A percentile compares a stretch with the other conserved stretches of the same genome.
phyloP scores from a whole-genome alignment of 2,888 invertebrate species.

The Dioctria rufipes region DNA sequence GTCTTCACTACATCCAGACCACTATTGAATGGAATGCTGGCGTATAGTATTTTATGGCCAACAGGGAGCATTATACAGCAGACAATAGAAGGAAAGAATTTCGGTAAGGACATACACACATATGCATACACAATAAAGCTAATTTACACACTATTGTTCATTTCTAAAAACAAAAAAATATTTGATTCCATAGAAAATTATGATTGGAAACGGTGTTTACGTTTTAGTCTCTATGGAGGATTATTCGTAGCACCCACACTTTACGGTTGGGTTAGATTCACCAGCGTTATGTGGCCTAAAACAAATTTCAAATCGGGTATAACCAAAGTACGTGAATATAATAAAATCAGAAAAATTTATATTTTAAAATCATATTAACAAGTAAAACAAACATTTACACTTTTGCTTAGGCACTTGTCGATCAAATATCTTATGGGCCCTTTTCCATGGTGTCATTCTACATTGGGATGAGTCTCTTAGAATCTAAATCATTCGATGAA shows the following conservation, averaged over 20 bases:
- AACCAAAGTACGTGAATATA: constrained; percentile 74
- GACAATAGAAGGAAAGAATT: constrained; percentile 76
- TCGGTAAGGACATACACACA: constrained; percentile 71
- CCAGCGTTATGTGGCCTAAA: constrained; percentile 83
- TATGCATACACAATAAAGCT: no score
- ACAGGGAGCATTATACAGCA: constrained; percentile 81
- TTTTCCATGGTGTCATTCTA: constrained; percentile 83
- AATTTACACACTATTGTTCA: no score
- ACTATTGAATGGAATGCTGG: constrained; percentile 75
- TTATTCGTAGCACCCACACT: constrained; percentile 86
- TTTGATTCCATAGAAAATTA: constrained; percentile 71
- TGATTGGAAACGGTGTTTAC: constrained; percentile 79
- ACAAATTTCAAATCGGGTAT: constrained; percentile 79
- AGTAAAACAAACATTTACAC: constrained; percentile 2
- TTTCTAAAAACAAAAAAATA: not conserved
- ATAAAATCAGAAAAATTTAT: not conserved
- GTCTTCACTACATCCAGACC: constrained; percentile 65
- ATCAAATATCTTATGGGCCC: constrained; percentile 84
- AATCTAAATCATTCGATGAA: constrained; percentile 77
- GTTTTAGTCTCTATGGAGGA: constrained; percentile 84
- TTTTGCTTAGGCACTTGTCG: constrained; percentile 75
- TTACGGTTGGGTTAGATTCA: constrained; percentile 84
- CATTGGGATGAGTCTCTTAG: constrained; percentile 82
- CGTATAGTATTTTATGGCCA: constrained; percentile 83
- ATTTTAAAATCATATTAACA: not conserved